Percentiles rank a stretch among this genome's conserved stretches.
phyloP scores from a whole-genome alignment of 2,113 vertebrate species.

The Apistogramma diplotaenia region DNA sequence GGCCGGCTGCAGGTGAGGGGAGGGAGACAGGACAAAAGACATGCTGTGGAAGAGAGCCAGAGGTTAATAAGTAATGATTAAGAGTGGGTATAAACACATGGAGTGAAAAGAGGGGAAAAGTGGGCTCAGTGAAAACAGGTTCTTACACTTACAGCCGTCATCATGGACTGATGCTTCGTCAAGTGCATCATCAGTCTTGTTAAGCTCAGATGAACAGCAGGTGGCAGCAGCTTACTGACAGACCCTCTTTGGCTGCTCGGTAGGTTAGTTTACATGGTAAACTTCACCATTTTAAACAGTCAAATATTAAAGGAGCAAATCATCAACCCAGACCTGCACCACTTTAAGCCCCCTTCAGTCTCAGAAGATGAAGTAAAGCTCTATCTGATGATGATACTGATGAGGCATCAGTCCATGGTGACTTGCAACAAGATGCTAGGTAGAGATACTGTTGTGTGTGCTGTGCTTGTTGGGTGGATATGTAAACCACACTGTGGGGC shows the following conservation, averaged over 20 bases:
- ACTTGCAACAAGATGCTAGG: background rate
- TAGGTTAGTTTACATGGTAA: background rate
- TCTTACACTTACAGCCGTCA: no score
- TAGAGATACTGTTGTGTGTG: background rate
- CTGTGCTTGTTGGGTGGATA: background rate
- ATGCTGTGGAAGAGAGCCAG: no score
- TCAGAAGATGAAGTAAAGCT: background rate
- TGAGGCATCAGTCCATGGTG: background rate
- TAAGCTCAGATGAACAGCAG: background rate
- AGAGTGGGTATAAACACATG: no score
- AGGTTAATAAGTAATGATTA: no score
- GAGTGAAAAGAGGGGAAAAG: no score
- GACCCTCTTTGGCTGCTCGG: background rate
- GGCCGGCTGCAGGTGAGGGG: no score
- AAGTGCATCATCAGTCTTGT: background rate
- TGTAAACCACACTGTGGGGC: background rate
- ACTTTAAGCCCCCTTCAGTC: background rate
- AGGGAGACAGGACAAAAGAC: no score
- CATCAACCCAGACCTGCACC: background rate
- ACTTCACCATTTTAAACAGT: background rate
- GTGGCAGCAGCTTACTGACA: background rate
- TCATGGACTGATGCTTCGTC: background rate
- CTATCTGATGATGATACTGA: fast-evolving
- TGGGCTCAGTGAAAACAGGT: no score
- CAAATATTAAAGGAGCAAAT: no score